These are phyloP conservation scores for Ariolimax columbianus DNA, from an alignment of 2,888 invertebrate genomes.

Conservation along the genomic window DNA sequence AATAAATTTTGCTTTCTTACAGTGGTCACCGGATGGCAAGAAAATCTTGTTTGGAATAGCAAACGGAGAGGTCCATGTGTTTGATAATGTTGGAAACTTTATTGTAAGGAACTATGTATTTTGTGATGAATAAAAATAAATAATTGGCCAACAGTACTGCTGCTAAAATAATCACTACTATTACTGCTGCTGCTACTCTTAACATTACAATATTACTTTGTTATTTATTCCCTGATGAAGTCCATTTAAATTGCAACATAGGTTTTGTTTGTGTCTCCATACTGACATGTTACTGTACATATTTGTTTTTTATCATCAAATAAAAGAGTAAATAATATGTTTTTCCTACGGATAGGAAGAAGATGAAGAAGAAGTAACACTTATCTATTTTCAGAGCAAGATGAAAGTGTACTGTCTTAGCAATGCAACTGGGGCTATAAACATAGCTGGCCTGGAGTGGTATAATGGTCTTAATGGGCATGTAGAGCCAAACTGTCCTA, in stretches of 20 bases:
- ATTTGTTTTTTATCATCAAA: neutral
- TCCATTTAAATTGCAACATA: no score
- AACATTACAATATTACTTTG: no score
- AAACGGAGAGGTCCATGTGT: constrained; percentile 95
- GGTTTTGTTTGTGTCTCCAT: neutral
- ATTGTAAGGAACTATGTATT: constrained; percentile 78
- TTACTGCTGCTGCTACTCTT: no score
- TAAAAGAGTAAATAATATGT: no score
- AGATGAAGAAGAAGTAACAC: no score
- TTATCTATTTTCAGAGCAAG: constrained; percentile 82
- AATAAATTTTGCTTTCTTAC: constrained; percentile 57
- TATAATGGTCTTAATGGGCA: constrained; percentile 88
- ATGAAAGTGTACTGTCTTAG: constrained; percentile 84
- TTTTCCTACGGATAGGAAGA: no score
- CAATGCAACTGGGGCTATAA: constrained; percentile 81
- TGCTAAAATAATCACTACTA: no score
- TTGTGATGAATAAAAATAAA: neutral
- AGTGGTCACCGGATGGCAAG: constrained; percentile 96
- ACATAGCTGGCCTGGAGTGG: constrained; percentile 90
- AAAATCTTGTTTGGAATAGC: constrained; percentile 92
- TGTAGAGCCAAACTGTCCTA: constrained; percentile 83
- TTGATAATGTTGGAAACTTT: constrained; percentile 91
- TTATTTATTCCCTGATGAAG: no score
- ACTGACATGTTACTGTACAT: neutral
- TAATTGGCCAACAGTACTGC: neutral